Evolutionary conservation across 2,113 vertebrate genomes (phyloP).

Genomic region (Amazona vittata): DNA sequence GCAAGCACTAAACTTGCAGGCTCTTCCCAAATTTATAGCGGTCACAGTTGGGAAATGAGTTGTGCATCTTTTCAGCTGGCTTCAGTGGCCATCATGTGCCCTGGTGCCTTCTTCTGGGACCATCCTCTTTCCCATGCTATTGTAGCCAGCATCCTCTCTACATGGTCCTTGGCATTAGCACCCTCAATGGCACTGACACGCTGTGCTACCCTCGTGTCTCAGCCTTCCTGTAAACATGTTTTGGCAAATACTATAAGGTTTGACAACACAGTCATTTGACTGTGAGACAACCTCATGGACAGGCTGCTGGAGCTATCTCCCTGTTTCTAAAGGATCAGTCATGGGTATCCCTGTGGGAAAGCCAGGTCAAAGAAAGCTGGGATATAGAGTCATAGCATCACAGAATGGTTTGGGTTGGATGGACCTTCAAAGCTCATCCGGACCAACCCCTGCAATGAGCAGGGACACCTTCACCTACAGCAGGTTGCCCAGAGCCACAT

Average conservation of each 20-base stretch:
- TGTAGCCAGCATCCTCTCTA: not conserved
- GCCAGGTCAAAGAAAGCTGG: not conserved
- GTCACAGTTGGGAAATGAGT: slow-evolving; percentile 31
- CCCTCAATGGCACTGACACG: not conserved
- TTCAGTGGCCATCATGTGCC: not conserved
- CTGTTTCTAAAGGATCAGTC: not conserved
- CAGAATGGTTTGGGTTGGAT: not conserved
- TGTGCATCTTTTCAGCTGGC: slow-evolving; percentile 8
- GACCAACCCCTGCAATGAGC: not conserved
- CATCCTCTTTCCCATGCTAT: not conserved
- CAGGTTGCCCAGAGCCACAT: not conserved
- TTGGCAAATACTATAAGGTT: not conserved
- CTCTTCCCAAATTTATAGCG: slow-evolving; percentile 53
- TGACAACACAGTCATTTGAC: not conserved
- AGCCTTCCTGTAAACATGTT: not conserved
- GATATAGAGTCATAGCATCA: not conserved
- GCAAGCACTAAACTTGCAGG: slow-evolving; percentile 70
- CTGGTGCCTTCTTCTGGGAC: not conserved
- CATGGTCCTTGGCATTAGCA: not conserved
- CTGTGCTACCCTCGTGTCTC: not conserved
- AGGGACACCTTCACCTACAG: not conserved
- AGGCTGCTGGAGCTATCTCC: not conserved
- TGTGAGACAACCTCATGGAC: not conserved
- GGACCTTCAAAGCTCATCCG: not conserved
- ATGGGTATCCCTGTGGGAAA: not conserved